Conservation (phyloP, 2,888 invertebrate genomes). For the Parelbella ahira region DNA sequence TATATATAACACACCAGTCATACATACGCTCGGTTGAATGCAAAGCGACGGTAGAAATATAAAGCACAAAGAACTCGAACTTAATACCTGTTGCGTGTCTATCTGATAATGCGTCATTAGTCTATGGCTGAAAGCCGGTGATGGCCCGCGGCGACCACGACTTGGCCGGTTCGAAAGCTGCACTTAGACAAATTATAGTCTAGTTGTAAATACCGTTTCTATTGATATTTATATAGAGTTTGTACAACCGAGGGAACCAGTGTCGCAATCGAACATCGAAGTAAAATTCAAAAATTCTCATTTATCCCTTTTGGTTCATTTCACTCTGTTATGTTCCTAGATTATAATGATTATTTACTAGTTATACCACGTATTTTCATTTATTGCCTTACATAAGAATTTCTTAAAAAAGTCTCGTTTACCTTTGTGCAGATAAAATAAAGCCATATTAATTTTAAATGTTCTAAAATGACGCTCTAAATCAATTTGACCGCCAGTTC, state of each 20-base stretch:
- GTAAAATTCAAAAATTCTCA: too few relatives aligned
- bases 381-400: too few relatives aligned
- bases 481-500: slow-evolving; percentile 18
- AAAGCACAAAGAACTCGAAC: slow-evolving; percentile 11
- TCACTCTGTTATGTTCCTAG: too few relatives aligned
- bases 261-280: slow-evolving; percentile 16
- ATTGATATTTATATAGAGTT: slow-evolving; percentile 27
- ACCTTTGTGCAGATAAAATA: too few relatives aligned
- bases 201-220: slow-evolving; percentile 31
- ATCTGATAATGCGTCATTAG: slow-evolving; percentile 30
- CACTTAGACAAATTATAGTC: slow-evolving; percentile 38
- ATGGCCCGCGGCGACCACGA: slow-evolving; percentile 60
- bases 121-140: slow-evolving; percentile 42
- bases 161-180: slow-evolving; percentile 48
- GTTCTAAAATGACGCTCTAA: slow-evolving; percentile 11
- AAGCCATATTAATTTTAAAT: slow-evolving; percentile 2
- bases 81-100: slow-evolving; percentile 22
- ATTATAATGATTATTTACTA: too few relatives aligned
- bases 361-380: too few relatives aligned
- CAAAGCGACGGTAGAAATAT: not conserved
- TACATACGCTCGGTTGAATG: too few relatives aligned
- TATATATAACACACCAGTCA: too few relatives aligned
- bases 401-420: too few relatives aligned
- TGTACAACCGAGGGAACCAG: slow-evolving; percentile 15
- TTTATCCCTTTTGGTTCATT: too few relatives aligned